Conservation (phyloP, 2,797 vertebrate genomes). For the Cynodonichthys magdalenae region DNA sequence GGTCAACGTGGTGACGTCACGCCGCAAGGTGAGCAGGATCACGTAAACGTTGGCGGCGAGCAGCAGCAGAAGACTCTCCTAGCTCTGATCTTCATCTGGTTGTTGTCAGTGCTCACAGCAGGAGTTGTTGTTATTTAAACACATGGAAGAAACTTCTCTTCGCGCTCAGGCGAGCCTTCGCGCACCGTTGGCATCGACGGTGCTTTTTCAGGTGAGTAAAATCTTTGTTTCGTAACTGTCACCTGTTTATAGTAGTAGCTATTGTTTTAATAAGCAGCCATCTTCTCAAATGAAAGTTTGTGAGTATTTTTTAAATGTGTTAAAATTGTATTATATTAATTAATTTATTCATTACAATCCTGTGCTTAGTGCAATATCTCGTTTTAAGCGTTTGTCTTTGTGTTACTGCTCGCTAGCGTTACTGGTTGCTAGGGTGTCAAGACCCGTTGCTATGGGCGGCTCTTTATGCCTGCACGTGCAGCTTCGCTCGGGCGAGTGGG, state of each 20-base stretch:
- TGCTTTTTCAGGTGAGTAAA: conserved; percentile 55
- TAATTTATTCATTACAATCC: too few species aligned
- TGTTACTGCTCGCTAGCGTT: conserved; percentile 11
- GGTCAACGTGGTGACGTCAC: conserved; percentile 63
- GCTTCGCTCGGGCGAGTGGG: not conserved
- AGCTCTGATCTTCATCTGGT: conserved; percentile 30
- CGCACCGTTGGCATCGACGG: conserved; percentile 21
- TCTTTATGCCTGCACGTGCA: conserved; percentile 30
- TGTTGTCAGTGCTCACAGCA: conserved; percentile 13
- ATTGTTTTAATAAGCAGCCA: too few species aligned
- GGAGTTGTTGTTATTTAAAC: not conserved
- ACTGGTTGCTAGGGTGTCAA: conserved; percentile 53
- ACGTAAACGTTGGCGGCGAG: conserved; percentile 28
- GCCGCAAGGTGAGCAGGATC: conserved; percentile 45
- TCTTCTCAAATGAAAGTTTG: too few species aligned
- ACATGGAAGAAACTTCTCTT: conserved; percentile 31
- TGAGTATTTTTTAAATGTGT: too few species aligned
- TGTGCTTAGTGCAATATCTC: not conserved
- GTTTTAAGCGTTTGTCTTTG: not conserved
- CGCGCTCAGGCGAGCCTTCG: conserved; percentile 17
- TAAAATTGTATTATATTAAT: too few species aligned
- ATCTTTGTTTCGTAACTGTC: conserved; percentile 5
- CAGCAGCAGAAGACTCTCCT: conserved; percentile 14
- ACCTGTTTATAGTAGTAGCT: too few species aligned
- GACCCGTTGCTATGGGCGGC: conserved; percentile 51